A percentile compares a stretch with the other conserved stretches of the same genome.
phyloP scores from a whole-genome alignment of 2,888 invertebrate genomes.

The Drosophila subsilvestris region DNA sequence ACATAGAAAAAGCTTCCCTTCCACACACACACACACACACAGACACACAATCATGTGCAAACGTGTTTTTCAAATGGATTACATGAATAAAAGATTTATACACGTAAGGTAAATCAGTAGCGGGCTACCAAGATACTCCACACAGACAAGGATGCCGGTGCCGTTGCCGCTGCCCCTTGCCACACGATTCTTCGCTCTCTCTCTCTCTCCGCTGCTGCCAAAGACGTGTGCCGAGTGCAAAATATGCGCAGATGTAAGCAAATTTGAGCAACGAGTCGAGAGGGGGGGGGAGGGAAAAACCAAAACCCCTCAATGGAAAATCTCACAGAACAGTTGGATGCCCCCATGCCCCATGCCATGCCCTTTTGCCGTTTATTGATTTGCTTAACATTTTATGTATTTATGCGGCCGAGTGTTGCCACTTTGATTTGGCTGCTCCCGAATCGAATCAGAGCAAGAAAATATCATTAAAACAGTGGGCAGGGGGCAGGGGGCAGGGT shows the following conservation, averaged over 20 bases:
- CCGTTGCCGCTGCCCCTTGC: neutral
- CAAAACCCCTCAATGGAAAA: slow-evolving; percentile 30
- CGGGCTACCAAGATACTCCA: slow-evolving; percentile 67
- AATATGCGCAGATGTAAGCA: slow-evolving; percentile 78
- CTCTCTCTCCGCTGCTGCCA: slow-evolving; percentile 6
- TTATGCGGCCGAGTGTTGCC: slow-evolving; percentile 32
- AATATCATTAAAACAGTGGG: slow-evolving; percentile 29
- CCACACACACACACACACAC: slow-evolving; percentile 9
- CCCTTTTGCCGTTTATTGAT: slow-evolving; percentile 64
- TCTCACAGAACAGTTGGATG: slow-evolving; percentile 35
- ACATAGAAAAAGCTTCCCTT: slow-evolving; percentile 57
- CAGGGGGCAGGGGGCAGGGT: too few species aligned
- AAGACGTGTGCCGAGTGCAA: slow-evolving; percentile 63
- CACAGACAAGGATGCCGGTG: slow-evolving; percentile 25
- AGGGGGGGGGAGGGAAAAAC: slow-evolving; percentile 38
- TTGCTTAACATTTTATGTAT: slow-evolving; percentile 56
- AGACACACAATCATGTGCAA: slow-evolving; percentile 76
- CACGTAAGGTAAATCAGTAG: slow-evolving; percentile 79
- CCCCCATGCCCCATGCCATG: slow-evolving; percentile 9
- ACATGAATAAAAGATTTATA: slow-evolving; percentile 80
- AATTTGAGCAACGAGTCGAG: slow-evolving; percentile 59
- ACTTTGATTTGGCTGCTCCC: slow-evolving; percentile 63
- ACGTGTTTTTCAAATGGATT: slow-evolving; percentile 79
- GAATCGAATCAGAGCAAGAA: slow-evolving; percentile 55
- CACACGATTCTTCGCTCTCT: neutral